Evolutionary conservation across 23 tunicate genomes (phyloP).

Genomic region (Halocynthia roretzi): DNA sequence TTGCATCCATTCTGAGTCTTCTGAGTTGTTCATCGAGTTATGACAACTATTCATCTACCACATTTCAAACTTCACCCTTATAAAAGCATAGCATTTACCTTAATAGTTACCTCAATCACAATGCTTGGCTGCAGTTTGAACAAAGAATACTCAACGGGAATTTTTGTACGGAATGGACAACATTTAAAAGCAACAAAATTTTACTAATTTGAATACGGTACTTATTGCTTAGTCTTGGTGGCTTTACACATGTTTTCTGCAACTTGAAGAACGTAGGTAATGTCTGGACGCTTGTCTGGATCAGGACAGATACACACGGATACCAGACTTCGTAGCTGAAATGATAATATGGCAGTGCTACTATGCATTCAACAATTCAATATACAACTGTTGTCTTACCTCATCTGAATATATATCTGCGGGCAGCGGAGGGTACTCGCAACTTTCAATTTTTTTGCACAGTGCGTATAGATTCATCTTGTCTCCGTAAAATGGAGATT

Average conservation of each 20-base stretch:
- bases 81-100: too few relatives aligned
- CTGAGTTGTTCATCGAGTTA: too few relatives aligned
- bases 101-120: too few relatives aligned
- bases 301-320: constrained; percentile 86
- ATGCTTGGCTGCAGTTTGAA: too few relatives aligned
- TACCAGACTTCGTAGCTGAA: constrained; percentile 78
- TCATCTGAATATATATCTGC: constrained; percentile 88
- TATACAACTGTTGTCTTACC: constrained; percentile 19
- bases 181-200: too few relatives aligned
- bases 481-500: constrained; percentile 97
- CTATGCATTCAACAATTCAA: too few relatives aligned
- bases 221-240: neutral
- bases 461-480: constrained; percentile 94
- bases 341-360: neutral
- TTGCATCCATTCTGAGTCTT: too few relatives aligned
- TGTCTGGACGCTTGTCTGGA: constrained; percentile 91
- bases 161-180: too few relatives aligned
- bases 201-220: too few relatives aligned
- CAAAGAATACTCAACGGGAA: too few relatives aligned
- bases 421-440: constrained; percentile 98
- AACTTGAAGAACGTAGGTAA: constrained; percentile 43
- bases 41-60: too few relatives aligned
- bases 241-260: constrained; percentile 68
- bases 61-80: too few relatives aligned
- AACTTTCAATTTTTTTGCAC: constrained; percentile 96